A percentile compares a stretch with the other conserved stretches of the same genome.
These are phyloP conservation scores for Rhea americana DNA, from an alignment of 2,113 vertebrate genomes.

Conservation along the genomic window DNA sequence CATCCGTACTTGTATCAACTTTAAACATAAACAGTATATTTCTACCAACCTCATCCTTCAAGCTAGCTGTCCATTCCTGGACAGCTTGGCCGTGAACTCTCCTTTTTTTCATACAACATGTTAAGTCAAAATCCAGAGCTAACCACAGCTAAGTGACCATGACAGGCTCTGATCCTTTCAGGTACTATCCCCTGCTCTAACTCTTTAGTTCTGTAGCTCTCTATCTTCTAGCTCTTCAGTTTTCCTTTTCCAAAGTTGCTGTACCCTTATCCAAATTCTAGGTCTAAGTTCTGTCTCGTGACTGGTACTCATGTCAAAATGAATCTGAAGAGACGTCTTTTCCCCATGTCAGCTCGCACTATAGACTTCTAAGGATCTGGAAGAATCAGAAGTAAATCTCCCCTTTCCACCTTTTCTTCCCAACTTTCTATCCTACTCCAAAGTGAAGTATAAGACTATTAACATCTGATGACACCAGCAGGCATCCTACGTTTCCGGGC, in stretches of 20 bases:
- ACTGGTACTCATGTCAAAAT: rapidly evolving
- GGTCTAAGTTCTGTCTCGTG: background rate
- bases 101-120: background rate
- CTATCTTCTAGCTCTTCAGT: background rate
- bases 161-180: background rate
- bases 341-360: rapidly evolving
- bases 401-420: background rate
- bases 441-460: background rate
- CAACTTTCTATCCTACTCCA: background rate
- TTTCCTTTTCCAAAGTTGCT: background rate
- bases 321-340: background rate
- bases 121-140: background rate
- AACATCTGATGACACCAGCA: background rate
- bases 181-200: background rate
- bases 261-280: background rate
- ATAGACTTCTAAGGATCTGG: background rate
- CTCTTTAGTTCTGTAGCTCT: background rate
- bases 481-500: rapidly evolving
- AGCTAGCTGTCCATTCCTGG: background rate
- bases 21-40: background rate
- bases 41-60: background rate
- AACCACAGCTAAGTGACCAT: background rate
- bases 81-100: background rate
- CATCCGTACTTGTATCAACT: background rate
- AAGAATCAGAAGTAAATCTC: background rate